Percentiles rank a stretch among this genome's conserved stretches.
Evolutionary conservation across 2,797 vertebrate genomes (phyloP).

Genomic region (Rhodeus uyekii): DNA sequence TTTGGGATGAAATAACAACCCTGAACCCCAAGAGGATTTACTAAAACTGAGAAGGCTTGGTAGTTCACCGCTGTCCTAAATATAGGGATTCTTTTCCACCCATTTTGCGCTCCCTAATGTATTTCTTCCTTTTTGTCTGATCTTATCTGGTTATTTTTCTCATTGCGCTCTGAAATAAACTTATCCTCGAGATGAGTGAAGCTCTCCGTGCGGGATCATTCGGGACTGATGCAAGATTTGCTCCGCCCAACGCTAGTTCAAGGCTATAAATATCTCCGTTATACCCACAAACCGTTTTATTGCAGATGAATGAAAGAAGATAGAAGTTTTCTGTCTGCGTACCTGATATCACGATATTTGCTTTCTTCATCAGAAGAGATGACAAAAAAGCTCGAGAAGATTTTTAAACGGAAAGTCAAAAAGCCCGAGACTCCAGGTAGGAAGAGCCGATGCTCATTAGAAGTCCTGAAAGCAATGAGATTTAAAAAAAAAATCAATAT

Average conservation of each 20-base stretch:
- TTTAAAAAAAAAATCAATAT: no score
- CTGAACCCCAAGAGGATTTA: no score
- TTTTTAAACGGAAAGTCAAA: conserved; percentile 7
- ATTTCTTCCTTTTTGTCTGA: background rate
- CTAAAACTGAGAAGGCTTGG: no score
- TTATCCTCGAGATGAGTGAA: background rate
- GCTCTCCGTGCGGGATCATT: background rate
- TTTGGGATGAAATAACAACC: no score
- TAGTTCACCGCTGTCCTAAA: no score
- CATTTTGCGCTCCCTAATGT: background rate
- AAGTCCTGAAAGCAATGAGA: background rate
- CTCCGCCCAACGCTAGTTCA: background rate
- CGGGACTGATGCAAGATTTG: background rate
- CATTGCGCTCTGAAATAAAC: background rate
- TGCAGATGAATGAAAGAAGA: background rate
- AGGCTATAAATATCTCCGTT: background rate
- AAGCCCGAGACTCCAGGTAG: background rate
- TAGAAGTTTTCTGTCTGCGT: background rate
- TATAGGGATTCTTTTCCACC: background rate
- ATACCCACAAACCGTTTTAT: background rate
- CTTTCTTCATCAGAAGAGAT: conserved; percentile 33
- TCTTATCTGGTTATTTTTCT: background rate
- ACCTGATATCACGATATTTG: background rate
- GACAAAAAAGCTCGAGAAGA: background rate
- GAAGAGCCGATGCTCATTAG: background rate